phyloP scores from a whole-genome alignment of 2,113 vertebrate genomes.

The Serinus canaria region DNA sequence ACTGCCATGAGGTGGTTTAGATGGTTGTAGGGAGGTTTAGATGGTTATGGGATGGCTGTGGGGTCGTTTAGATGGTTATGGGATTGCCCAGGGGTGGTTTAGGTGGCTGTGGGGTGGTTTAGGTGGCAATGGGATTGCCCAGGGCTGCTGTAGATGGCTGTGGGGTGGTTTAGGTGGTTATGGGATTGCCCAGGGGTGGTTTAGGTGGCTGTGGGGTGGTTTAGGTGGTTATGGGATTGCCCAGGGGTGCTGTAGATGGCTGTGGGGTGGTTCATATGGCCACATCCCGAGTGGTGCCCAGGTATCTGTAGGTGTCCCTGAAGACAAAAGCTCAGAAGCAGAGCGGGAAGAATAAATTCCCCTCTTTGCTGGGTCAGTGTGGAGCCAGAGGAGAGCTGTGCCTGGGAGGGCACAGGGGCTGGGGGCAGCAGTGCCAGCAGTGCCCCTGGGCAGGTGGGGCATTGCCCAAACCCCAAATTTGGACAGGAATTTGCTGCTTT shows the following conservation, averaged over 20 bases:
- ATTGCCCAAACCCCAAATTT: accelerated
- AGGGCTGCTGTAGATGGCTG: too few relatives aligned
- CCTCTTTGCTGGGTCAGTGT: accelerated
- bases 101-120: too few relatives aligned
- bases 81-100: too few relatives aligned
- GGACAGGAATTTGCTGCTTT: neutral
- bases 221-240: neutral
- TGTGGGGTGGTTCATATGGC: neutral
- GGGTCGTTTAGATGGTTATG: neutral
- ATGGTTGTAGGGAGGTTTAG: neutral
- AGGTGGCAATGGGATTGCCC: too few relatives aligned
- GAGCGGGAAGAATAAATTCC: neutral
- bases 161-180: neutral
- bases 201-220: neutral
- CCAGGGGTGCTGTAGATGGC: accelerated
- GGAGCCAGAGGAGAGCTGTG: neutral
- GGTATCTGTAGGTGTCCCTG: accelerated
- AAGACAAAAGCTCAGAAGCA: neutral
- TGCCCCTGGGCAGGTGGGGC: accelerated
- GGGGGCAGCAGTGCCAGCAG: neutral
- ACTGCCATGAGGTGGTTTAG: too few relatives aligned
- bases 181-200: too few relatives aligned
- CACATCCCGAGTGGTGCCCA: accelerated
- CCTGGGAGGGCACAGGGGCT: accelerated
- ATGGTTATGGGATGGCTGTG: accelerated